A percentile compares a stretch with the other conserved stretches of the same genome.
Conservation (phyloP, 2,113 vertebrate species). For the Eonycteris spelaea region DNA sequence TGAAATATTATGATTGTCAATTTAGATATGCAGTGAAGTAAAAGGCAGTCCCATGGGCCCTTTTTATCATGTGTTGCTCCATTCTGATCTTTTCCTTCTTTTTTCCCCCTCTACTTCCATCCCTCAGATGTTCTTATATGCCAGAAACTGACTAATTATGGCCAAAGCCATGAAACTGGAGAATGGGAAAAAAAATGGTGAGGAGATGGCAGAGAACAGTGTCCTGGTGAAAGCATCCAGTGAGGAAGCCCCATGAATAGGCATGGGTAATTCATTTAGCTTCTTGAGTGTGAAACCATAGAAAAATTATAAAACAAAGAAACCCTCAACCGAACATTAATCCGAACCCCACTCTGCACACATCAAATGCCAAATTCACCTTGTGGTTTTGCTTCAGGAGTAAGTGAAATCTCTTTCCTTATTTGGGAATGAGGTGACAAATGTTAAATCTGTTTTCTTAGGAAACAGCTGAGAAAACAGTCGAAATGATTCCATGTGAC, state of each 20-base stretch:
- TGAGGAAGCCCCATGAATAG: background rate
- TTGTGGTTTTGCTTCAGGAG: slow-evolving; percentile 27
- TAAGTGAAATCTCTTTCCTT: slow-evolving; percentile 47
- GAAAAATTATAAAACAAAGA: slow-evolving; percentile 26
- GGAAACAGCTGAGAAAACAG: slow-evolving; percentile 63
- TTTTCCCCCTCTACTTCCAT: background rate
- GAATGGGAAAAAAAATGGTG: background rate
- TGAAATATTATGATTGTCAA: background rate
- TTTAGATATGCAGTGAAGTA: background rate
- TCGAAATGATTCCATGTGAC: slow-evolving; percentile 47
- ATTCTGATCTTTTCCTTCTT: background rate
- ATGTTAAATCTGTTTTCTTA: slow-evolving; percentile 61
- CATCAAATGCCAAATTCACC: background rate
- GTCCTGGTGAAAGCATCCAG: background rate
- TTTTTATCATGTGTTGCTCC: background rate
- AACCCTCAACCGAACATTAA: background rate
- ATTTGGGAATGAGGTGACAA: slow-evolving; percentile 40
- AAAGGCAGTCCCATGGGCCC: background rate
- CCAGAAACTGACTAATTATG: background rate
- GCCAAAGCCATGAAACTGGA: background rate
- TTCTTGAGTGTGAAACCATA: slow-evolving; percentile 5
- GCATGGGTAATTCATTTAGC: background rate
- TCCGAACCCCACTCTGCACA: background rate
- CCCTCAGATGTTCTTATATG: background rate
- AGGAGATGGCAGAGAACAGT: background rate